Base-by-base conservation (phyloP, 2,888 invertebrate species). In the Chorisops tibialis region DNA sequence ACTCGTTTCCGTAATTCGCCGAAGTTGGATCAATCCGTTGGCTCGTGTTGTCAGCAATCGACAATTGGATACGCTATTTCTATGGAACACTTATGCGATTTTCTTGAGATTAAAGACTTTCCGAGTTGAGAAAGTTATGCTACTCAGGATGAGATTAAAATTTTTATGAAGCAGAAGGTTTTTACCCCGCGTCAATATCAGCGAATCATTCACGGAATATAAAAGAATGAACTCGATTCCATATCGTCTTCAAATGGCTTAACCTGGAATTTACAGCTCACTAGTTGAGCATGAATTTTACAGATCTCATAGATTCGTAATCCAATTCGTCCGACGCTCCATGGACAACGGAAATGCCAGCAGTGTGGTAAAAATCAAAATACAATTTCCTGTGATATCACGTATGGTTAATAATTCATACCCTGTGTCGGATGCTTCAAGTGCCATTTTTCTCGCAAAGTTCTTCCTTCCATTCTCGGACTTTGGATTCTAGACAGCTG, bases 331-430 rank as follows among this genome's bases (percentile, higher is more conserved):
- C 35, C 49, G n/a, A 30, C 6, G 24, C 14, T 14, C 30, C 6
- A 4, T 49, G 4, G 24, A n/a, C 49, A 14, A 3, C 14, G n/a
- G 30, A 16, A 30, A 49, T 14, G 49, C n/a, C 18, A n/a, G 18
- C 14, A 35, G 9, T 18, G 14, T 4, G 24, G 7, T 49, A 35
- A n/a, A 49, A 49, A 49, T 49, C 49, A 49, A 49, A 30, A 35
- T 35, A 30, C 49, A 9, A 49, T 49, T 49, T 49, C 35, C 49
- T 30, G 49, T 18, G 30, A 49, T 24, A 35, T 49, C 49, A 49
- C 49, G 49, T 49, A 14, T 35, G 16, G 16, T 24, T 24, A 49
- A 49, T 49, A 49, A 49, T 49, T 49, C 49, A 49, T 35, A 49
- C 35, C 49, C 35, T 30, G 14, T 24, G 30, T 24, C 49, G 49